phyloP scores from a whole-genome alignment of 2,888 invertebrate species.

The Hipparchia sbordonii region DNA sequence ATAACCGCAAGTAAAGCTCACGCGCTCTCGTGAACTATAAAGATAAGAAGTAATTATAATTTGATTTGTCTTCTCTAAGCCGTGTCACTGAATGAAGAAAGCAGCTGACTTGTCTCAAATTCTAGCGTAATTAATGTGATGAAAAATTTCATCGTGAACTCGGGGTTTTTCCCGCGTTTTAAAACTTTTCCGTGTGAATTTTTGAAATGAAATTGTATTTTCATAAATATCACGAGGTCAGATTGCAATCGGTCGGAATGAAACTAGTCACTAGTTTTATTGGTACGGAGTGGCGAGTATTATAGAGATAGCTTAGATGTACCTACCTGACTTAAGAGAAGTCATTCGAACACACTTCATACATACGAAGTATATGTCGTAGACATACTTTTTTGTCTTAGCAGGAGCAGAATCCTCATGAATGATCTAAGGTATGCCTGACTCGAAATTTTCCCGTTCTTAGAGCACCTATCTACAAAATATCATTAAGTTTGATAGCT shows the following conservation, averaged over 20 bases:
- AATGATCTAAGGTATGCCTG: too few relatives aligned
- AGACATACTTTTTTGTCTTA: too few relatives aligned
- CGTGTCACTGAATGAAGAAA: not conserved
- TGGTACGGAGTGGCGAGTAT: not conserved
- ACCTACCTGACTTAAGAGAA: too few relatives aligned
- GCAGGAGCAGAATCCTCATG: too few relatives aligned
- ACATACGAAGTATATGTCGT: too few relatives aligned
- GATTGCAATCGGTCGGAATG: not conserved
- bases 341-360: too few relatives aligned
- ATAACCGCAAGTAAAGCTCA: too few relatives aligned
- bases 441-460: too few relatives aligned
- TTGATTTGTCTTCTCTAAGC: not conserved
- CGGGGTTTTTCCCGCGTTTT: constrained; percentile 6
- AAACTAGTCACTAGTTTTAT: not conserved
- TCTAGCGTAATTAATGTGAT: constrained; percentile 20
- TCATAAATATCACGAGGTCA: not conserved
- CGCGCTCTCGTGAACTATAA: too few relatives aligned
- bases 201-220: constrained; percentile 9
- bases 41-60: not conserved
- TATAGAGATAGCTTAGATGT: not conserved
- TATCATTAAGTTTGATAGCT: too few relatives aligned
- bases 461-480: too few relatives aligned
- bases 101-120: constrained; percentile 23
- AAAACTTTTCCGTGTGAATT: not conserved
- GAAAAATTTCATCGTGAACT: constrained; percentile 19